Evolutionary conservation across 2,113 vertebrate genomes (phyloP).

Genomic region (Zosterops borbonicus): DNA sequence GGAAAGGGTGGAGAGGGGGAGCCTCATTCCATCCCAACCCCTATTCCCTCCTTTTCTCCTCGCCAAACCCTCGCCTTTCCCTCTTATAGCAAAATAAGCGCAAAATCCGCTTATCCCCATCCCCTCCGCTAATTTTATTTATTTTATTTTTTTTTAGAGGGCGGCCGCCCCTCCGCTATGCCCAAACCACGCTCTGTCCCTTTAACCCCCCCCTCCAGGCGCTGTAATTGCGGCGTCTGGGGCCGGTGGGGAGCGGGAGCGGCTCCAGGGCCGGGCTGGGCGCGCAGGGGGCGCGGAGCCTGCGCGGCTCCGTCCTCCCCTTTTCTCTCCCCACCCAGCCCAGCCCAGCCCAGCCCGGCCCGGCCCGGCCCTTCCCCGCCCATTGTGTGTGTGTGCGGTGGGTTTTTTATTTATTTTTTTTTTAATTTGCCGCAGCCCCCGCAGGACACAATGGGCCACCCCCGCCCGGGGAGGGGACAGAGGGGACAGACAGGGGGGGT

Average conservation of each 20-base stretch:
- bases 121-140: background rate
- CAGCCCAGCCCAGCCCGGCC: no score
- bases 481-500: background rate
- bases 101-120: background rate
- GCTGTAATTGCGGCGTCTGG: no score
- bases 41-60: slow-evolving; percentile 16
- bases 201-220: slow-evolving; percentile 8
- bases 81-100: background rate
- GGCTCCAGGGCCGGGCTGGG: no score
- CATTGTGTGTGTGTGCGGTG: background rate
- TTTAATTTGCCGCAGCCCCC: slow-evolving; percentile 9
- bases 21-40: background rate
- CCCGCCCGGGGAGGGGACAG: background rate
- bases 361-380: background rate
- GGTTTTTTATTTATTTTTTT: no score
- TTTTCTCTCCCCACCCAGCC: no score
- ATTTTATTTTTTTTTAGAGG: background rate
- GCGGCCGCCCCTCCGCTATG: no score
- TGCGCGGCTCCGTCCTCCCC: no score
- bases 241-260: no score
- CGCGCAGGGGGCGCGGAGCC: no score
- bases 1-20: background rate
- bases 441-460: background rate
- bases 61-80: slow-evolving; percentile 24
- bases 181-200: slow-evolving; percentile 13